phyloP scores from a whole-genome alignment of 2,797 vertebrate species.

The Carapus acus region DNA sequence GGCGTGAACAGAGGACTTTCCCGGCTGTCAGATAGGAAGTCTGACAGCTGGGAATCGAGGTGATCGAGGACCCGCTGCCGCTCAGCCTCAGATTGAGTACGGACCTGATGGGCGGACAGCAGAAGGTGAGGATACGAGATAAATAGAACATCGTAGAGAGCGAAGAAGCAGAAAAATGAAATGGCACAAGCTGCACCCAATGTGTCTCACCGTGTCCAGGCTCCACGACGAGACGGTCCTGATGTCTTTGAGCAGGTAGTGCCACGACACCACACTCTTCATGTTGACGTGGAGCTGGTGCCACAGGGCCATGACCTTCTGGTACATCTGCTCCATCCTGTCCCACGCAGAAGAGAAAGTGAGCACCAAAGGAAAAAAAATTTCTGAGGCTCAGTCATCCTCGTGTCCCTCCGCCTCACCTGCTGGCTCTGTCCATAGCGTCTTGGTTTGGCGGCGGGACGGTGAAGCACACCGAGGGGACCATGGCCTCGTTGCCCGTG shows the following conservation, averaged over 20 bases:
- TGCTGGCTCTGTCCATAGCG: slow-evolving; percentile 85
- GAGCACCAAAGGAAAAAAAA: background rate
- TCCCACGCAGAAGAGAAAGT: slow-evolving; percentile 5
- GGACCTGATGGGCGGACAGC: slow-evolving; percentile 73
- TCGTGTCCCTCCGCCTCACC: slow-evolving; percentile 63
- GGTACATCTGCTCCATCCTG: slow-evolving; percentile 92
- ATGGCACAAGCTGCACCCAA: too few species aligned
- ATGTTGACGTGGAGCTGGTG: slow-evolving; percentile 97
- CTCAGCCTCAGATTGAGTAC: slow-evolving; percentile 75
- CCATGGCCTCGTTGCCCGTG: slow-evolving; percentile 97
- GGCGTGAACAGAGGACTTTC: slow-evolving; percentile 85
- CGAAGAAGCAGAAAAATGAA: background rate
- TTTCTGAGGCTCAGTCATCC: too few species aligned
- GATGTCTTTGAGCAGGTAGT: slow-evolving; percentile 89
- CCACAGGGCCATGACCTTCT: slow-evolving; percentile 97
- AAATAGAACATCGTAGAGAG: background rate
- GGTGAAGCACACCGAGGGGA: slow-evolving; percentile 94
- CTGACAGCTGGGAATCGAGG: slow-evolving; percentile 81
- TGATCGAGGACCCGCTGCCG: slow-evolving; percentile 81
- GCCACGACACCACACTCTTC: slow-evolving; percentile 95
- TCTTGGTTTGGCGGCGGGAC: slow-evolving; percentile 91
- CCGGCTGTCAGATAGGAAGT: slow-evolving; percentile 88
- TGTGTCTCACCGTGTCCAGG: slow-evolving; percentile 72
- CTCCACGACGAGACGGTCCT: slow-evolving; percentile 83
- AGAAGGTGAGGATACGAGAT: background rate